phyloP scores from a whole-genome alignment of 1,140 invertebrate species.

The Hycleus phaleratus region DNA sequence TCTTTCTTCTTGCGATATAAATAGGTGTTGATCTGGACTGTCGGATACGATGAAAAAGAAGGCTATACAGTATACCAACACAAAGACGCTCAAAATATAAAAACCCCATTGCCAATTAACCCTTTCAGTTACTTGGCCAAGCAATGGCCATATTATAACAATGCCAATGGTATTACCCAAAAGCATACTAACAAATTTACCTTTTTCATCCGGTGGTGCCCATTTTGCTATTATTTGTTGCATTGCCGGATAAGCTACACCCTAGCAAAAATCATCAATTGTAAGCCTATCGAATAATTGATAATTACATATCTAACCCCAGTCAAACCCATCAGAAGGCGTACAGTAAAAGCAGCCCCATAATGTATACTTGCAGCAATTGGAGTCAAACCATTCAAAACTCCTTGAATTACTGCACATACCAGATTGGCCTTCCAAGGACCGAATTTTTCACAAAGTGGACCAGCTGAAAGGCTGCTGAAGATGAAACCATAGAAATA shows the following conservation, averaged over 20 bases:
- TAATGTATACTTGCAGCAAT: neutral
- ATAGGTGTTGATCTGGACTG: neutral
- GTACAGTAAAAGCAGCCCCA: neutral
- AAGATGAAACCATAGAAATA: slow-evolving; percentile 54
- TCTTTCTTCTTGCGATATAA: neutral
- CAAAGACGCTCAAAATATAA: slow-evolving; percentile 60
- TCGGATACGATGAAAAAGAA: slow-evolving; percentile 61
- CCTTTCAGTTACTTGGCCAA: slow-evolving; percentile 54
- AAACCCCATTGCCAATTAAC: slow-evolving; percentile 67
- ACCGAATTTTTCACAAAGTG: slow-evolving; percentile 34
- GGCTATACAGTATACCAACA: slow-evolving; percentile 50
- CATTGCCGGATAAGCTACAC: slow-evolving; percentile 61
- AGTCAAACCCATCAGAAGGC: neutral
- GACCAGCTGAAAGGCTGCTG: slow-evolving; percentile 15
- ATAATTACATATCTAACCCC: neutral
- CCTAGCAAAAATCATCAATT: slow-evolving; percentile 40
- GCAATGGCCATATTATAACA: slow-evolving; percentile 65
- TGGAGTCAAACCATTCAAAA: neutral
- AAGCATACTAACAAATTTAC: slow-evolving; percentile 63
- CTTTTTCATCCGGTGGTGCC: slow-evolving; percentile 64
- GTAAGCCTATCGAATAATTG: neutral
- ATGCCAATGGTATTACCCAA: slow-evolving; percentile 70
- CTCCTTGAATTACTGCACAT: neutral
- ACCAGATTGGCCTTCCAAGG: slow-evolving; percentile 6
- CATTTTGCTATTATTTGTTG: slow-evolving; percentile 64